A percentile compares a stretch with the other conserved stretches of the same genome.
Evolutionary conservation across 2,113 vertebrate genomes (phyloP).

Genomic region (Gnathonemus echidnorhynchus): DNA sequence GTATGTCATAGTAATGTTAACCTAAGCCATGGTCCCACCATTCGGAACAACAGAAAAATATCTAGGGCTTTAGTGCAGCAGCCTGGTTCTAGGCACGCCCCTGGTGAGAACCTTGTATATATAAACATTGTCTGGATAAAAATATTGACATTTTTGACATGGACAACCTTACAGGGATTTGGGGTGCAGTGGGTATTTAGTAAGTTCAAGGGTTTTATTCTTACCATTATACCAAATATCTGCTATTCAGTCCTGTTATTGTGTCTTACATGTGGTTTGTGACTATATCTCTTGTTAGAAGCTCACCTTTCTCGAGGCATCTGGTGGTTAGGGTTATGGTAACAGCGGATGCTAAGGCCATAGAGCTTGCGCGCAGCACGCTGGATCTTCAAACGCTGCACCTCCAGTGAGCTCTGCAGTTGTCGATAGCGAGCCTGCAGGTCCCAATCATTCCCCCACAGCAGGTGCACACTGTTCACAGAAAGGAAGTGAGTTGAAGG

Average conservation of each 20-base stretch:
- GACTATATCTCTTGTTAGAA: neutral
- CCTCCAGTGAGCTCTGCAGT: slow-evolving; percentile 85
- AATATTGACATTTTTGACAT: neutral
- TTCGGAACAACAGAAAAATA: neutral
- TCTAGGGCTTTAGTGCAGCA: neutral
- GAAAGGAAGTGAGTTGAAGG: slow-evolving; percentile 95
- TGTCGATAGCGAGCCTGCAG: slow-evolving; percentile 93
- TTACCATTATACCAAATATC: neutral
- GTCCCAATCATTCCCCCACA: slow-evolving; percentile 98
- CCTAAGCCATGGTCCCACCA: neutral
- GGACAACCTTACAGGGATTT: neutral
- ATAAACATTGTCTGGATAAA: neutral
- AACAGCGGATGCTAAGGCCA: slow-evolving; percentile 91
- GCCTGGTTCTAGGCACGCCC: neutral
- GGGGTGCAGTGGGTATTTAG: neutral
- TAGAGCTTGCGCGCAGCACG: slow-evolving; percentile 94
- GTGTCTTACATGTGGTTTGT: neutral
- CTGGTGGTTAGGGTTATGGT: slow-evolving; percentile 97
- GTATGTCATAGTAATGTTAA: neutral
- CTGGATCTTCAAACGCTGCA: slow-evolving; percentile 86
- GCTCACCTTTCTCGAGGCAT: slow-evolving; percentile 92
- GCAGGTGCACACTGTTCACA: slow-evolving; percentile 91
- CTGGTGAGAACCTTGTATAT: neutral
- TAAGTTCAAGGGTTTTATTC: neutral
- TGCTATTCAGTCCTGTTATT: neutral